Percentiles rank a stretch among this genome's conserved stretches.
Conservation (phyloP, 2,888 invertebrate genomes). For the Protodeltote pygarga region DNA sequence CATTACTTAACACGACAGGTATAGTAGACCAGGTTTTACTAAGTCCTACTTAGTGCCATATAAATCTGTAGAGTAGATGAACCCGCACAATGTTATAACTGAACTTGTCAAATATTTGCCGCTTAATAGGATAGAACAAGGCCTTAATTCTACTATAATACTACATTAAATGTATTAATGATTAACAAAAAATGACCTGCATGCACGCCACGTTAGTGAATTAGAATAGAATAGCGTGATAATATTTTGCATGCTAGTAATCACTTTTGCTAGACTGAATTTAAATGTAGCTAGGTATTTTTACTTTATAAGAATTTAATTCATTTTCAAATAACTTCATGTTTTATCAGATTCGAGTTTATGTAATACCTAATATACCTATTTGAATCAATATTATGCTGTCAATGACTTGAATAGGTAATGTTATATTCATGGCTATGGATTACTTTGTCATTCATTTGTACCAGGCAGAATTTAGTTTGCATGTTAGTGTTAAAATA, state of each 20-base stretch:
- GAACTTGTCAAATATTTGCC: no score
- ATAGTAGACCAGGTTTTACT: no score
- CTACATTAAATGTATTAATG: conserved; percentile 1
- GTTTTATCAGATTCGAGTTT: conserved; percentile 23
- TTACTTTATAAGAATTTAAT: conserved; percentile 27
- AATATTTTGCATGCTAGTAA: conserved; percentile 55
- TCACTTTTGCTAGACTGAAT: conserved; percentile 43
- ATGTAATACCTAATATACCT: conserved; percentile 2
- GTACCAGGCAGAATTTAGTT: no score
- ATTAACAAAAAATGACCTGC: conserved; percentile 4
- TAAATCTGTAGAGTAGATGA: no score
- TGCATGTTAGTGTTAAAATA: conserved; percentile 36
- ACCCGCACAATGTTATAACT: no score
- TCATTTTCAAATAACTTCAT: conserved; percentile 21
- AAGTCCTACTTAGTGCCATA: no score
- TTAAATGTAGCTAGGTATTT: conserved; percentile 23
- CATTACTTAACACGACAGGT: no score
- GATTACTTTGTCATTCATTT: no score
- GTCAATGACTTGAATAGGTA: conserved; percentile 15
- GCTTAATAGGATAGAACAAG: no score
- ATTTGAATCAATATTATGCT: conserved; percentile 16
- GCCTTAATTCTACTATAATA: neutral
- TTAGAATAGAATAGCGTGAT: conserved; percentile 49
- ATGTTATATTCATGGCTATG: neutral
- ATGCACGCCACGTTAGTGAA: conserved; percentile 26